Base-by-base conservation (phyloP, 2,888 invertebrate genomes). In the Ceramica pisi region DNA sequence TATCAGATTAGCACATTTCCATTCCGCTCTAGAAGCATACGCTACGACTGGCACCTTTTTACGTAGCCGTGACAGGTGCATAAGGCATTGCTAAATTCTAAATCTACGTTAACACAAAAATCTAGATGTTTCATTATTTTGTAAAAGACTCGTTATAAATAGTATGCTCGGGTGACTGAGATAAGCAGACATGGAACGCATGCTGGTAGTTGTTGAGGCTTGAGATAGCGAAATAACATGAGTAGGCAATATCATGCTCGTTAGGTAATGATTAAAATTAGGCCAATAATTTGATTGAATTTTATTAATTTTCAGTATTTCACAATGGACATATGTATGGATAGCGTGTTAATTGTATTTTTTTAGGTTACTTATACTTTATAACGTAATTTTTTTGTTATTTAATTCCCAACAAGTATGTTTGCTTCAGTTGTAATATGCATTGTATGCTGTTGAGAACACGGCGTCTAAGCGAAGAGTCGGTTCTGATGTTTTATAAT, bases 71-170 rank as follows among this genome's bases (percentile, higher is more conserved):
- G 64, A 60, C 19, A 26, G 67, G 68, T 81, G 78, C 65, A 38
- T 56, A 59, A 74, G 67, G 62, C 69, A 67, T 62, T 35, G 68
- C 73, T 63, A 55, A 55, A 1, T 19, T 59, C 65, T 64, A 51
- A 38, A 53, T 51, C 80, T 82, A 83, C 76, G 57, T 64, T 75
- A 82, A 63, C 56, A 71, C 69, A 71, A 84, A 69, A 31, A 46
- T 38, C 61, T 71, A 62, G 44, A 63, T 62, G 14, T 50, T 61
- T 51, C 1, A 48, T 14, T n/a, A 55, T 56, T 55, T 65, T 64
- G 5, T 56, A 21, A 62, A 62, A 53, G 48, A 51, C 12, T 21
- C 12, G 31, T 53, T 67, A 26, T 56, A 56, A 3, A 38, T 5
- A 61, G 57, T 77, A 68, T 64, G 51, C 60, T 62, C 26, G 57